These are phyloP conservation scores for Tetramorium alpestre DNA, from an alignment of 1,140 invertebrate species.

Conservation along the genomic window DNA sequence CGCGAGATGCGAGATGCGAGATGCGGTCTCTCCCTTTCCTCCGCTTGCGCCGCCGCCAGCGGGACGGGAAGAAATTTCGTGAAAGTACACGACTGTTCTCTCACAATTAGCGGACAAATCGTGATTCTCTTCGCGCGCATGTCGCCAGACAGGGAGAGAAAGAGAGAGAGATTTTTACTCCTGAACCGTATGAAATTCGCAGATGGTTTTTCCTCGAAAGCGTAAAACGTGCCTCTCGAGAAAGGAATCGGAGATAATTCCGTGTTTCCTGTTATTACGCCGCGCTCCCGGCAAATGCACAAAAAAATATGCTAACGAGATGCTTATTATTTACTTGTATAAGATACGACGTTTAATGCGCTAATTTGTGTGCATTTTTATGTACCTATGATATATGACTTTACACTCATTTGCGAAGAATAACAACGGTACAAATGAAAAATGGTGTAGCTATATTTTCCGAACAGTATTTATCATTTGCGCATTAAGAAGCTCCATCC, in stretches of 20 bases:
- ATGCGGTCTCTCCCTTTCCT: too few species aligned
- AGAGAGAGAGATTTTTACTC: conserved; percentile 24
- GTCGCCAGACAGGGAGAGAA: background rate
- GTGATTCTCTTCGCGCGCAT: conserved; percentile 16
- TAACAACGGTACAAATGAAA: background rate
- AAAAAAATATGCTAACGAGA: conserved; percentile 39
- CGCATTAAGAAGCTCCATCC: background rate
- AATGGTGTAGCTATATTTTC: background rate
- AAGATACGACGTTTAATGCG: background rate
- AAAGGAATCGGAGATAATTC: conserved; percentile 9
- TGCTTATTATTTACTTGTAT: background rate
- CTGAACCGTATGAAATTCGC: background rate
- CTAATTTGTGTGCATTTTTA: conserved; percentile 4
- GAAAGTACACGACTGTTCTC: conserved; percentile 34
- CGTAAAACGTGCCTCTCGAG: background rate
- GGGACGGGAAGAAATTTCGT: conserved; percentile 47
- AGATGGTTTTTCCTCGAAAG: background rate
- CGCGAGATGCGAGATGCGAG: too few species aligned
- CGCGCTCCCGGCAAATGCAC: background rate
- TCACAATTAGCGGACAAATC: conserved; percentile 50
- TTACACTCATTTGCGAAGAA: background rate
- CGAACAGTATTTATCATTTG: background rate
- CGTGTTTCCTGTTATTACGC: background rate
- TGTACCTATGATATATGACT: background rate
- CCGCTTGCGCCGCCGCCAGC: too few species aligned